A percentile compares a stretch with the other conserved stretches of the same genome.
Conservation (phyloP, 37 sponge, comb jelly and placozoan genomes). For the Chondrosia reniformis region DNA sequence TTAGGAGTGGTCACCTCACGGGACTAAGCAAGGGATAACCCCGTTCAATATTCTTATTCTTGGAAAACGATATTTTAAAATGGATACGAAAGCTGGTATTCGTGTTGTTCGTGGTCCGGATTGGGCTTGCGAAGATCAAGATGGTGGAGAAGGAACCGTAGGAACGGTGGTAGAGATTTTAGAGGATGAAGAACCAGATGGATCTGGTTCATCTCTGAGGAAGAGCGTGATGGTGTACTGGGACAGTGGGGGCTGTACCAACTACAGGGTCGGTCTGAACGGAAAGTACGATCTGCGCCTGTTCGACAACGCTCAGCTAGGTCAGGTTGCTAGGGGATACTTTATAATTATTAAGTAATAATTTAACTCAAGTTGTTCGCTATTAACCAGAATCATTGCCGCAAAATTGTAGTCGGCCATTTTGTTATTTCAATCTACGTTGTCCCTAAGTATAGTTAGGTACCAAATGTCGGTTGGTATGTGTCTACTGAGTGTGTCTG, state of each 20-base stretch:
- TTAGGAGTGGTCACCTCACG: too few species aligned
- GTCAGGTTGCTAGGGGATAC: too few species aligned
- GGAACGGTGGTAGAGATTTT: conserved; percentile 77
- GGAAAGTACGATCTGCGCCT: conserved; percentile 65
- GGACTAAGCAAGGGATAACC: not conserved
- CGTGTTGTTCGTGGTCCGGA: conserved; percentile 86
- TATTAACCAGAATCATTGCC: too few species aligned
- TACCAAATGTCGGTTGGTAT: too few species aligned
- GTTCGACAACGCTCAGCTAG: conserved; percentile 55
- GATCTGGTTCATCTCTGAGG: not conserved
- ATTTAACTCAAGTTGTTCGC: too few species aligned
- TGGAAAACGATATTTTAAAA: not conserved
- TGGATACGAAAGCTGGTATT: conserved; percentile 45
- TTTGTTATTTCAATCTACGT: too few species aligned
- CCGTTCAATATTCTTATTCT: not conserved
- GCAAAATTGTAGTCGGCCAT: too few species aligned
- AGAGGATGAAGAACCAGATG: not conserved
- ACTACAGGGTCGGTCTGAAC: conserved; percentile 64
- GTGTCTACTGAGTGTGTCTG: not conserved
- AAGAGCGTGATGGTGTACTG: conserved; percentile 76
- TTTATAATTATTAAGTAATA: too few species aligned
- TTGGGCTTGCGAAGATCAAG: conserved; percentile 83
- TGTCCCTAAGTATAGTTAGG: too few species aligned
- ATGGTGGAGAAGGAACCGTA: conserved; percentile 78
- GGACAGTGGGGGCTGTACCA: conserved; percentile 74